Base-by-base conservation (phyloP, 2,113 vertebrate genomes). In the Hippoglossus stenolepis region DNA sequence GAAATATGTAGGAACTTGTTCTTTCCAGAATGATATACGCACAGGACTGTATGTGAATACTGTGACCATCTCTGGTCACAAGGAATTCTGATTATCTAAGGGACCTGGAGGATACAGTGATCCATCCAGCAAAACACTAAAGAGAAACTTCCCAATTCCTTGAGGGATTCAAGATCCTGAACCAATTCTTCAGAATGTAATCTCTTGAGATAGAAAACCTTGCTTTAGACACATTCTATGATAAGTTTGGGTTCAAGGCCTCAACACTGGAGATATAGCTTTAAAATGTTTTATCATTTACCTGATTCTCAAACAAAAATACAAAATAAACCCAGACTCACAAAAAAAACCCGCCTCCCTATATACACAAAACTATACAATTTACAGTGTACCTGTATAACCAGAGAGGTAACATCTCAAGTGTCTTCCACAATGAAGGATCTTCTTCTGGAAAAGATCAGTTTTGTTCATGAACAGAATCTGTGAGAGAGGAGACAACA, bases 391-490 rank as follows among this genome's bases (percentile, higher is more conserved):
- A 94, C 93, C 93, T 91, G 87, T 85, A 72, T 89, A 95, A 26
- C 70, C 69, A 9, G 91, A 76, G 4, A 91, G 63, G 68, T 94
- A 94, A 51, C 91, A 80, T 65, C 93, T 86, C 68, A 94, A 69
- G 61, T 93, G 94, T 73, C 94, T 87, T 71, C 90, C 91, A 35
- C 93, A 94, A 62, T 79, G 75, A 15, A 92, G 75, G 63, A 94
- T 93, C 87, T 94, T 95, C 73, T 94, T 77, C 77, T 58, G 80
- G 84, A 95, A 94, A 73, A 94, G 87, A 81, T 95, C 94, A 0
- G 87, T 91, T 92, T 95, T 95, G 83, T 95, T 95, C 92, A 95
- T 90, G 18, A 94, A 92, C 65, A 95, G 86, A 87, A 94, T 93
- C 94, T 95, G 81, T 63, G 73, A 7, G 21, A 73, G 21, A 43